Evolutionary conservation across 1,140 invertebrate species (phyloP).

Genomic region (Eriosoma lanigerum): DNA sequence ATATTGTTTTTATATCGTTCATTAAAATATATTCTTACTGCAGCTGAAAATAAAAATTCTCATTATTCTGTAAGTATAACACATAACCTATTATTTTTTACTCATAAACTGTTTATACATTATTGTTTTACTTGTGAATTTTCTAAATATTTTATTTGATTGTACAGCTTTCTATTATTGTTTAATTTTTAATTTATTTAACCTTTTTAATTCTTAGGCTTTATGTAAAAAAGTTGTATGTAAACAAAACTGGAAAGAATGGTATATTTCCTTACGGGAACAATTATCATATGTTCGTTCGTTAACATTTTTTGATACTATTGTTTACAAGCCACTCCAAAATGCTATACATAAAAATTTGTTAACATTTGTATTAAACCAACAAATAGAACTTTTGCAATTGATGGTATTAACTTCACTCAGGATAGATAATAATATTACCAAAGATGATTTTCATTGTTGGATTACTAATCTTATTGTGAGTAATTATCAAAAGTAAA

Average conservation of each 20-base stretch:
- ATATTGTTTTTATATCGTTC: slow-evolving; percentile 43
- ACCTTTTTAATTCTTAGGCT: neutral
- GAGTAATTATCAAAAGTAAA: neutral
- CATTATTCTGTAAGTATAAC: slow-evolving; percentile 39
- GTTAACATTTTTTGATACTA: slow-evolving; percentile 47
- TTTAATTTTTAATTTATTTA: neutral
- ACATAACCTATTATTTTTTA: neutral
- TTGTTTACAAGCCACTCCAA: slow-evolving; percentile 41
- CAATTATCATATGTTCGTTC: slow-evolving; percentile 41
- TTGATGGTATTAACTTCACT: slow-evolving; percentile 40
- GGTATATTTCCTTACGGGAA: slow-evolving; percentile 22
- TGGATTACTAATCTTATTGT: slow-evolving; percentile 42
- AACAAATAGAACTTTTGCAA: slow-evolving; percentile 45
- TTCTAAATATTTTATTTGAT: neutral
- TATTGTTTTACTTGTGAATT: too few relatives aligned
- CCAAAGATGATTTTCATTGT: slow-evolving; percentile 35
- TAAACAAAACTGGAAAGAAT: slow-evolving; percentile 49
- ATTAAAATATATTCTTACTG: slow-evolving; percentile 41
- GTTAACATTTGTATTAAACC: slow-evolving; percentile 39
- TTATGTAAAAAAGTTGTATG: slow-evolving; percentile 29
- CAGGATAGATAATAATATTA: slow-evolving; percentile 1
- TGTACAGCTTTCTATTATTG: neutral
- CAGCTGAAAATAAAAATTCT: slow-evolving; percentile 31
- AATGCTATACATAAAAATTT: slow-evolving; percentile 28
- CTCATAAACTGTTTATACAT: too few relatives aligned